Conservation (phyloP, 1,140 invertebrate species). For the Mizuhopecten yessoensis region DNA sequence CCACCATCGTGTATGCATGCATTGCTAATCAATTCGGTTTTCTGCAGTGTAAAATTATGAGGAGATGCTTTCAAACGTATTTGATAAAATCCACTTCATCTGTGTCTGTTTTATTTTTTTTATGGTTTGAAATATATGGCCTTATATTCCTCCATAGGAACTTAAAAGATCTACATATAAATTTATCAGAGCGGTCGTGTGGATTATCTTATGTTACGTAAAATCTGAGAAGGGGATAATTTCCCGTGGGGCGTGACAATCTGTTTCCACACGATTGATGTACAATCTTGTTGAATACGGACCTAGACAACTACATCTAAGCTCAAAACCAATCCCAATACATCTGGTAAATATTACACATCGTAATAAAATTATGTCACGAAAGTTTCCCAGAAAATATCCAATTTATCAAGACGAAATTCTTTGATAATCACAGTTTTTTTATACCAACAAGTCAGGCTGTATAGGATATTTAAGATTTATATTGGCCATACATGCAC, state of each 20-base stretch:
- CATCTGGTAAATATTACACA: neutral
- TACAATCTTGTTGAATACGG: neutral
- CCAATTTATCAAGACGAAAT: neutral
- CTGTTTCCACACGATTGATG: neutral
- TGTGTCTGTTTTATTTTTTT: neutral
- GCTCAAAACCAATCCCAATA: neutral
- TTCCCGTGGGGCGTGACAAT: neutral
- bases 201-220: neutral
- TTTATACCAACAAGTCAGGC: neutral
- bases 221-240: neutral
- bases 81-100: neutral
- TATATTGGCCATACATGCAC: too few species aligned
- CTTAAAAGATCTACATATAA: constrained; percentile 18
- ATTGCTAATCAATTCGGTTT: neutral
- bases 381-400: neutral
- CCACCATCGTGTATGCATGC: neutral
- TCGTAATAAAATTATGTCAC: neutral
- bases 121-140: neutral
- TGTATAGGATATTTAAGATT: neutral
- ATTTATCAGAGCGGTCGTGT: neutral
- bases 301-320: neutral
- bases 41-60: neutral
- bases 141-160: neutral
- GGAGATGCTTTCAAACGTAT: neutral
- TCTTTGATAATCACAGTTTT: neutral